These are phyloP conservation scores for Urechis unicinctus DNA, from an alignment of 2,888 invertebrate species.

Conservation along the genomic window DNA sequence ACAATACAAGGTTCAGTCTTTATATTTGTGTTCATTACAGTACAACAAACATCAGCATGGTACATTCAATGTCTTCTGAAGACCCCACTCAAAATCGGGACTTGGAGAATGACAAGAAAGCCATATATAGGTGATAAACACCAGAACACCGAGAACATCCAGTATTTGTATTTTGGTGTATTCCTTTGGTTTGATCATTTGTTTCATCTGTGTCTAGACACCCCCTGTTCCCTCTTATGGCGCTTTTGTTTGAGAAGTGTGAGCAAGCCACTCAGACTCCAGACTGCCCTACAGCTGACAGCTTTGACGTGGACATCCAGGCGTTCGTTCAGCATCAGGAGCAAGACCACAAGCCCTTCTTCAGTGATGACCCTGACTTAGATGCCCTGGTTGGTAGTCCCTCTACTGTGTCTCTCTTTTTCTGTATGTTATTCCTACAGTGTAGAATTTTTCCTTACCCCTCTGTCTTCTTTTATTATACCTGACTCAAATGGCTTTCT, in stretches of 20 bases:
- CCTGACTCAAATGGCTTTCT: background rate
- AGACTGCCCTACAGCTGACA: slow-evolving; percentile 34
- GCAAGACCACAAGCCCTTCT: slow-evolving; percentile 74
- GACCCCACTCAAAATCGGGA: too few species aligned
- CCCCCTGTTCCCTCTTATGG: slow-evolving; percentile 47
- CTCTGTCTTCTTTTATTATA: background rate
- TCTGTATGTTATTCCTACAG: background rate
- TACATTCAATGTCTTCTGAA: too few species aligned
- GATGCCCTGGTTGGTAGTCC: slow-evolving; percentile 38
- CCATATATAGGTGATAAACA: too few species aligned
- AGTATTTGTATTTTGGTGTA: too few species aligned
- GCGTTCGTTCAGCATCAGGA: slow-evolving; percentile 87
- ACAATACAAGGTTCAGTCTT: too few species aligned
- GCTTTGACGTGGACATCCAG: slow-evolving; percentile 55
- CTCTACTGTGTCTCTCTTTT: background rate
- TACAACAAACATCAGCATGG: too few species aligned
- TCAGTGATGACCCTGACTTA: slow-evolving; percentile 61
- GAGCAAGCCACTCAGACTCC: slow-evolving; percentile 43
- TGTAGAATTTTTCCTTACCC: background rate
- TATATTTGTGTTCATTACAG: too few species aligned
- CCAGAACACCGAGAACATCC: too few species aligned
- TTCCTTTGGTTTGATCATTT: too few species aligned
- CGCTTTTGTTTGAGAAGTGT: slow-evolving; percentile 48
- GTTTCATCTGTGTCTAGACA: slow-evolving; percentile 52
- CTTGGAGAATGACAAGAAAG: too few species aligned